A percentile compares a stretch with the other conserved stretches of the same genome.
Conservation (phyloP, 2,797 vertebrate genomes). For the Austrolebias charrua region DNA sequence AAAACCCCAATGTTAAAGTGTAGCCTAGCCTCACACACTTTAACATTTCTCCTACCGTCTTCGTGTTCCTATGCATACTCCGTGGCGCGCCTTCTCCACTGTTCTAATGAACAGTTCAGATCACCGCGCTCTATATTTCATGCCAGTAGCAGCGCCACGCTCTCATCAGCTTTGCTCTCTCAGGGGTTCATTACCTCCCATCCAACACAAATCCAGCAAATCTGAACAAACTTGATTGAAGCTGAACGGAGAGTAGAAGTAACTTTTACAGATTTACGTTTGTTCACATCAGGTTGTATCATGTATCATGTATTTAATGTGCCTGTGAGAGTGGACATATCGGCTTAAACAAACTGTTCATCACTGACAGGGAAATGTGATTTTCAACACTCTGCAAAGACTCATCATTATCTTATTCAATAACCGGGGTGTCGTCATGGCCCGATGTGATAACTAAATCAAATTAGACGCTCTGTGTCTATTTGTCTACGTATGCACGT, state of each 20-base stretch:
- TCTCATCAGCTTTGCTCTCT: slow-evolving; percentile 57
- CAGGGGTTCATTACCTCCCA: slow-evolving; percentile 65
- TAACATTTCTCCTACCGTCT: slow-evolving; percentile 46
- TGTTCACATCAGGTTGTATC: slow-evolving; percentile 32
- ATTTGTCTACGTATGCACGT: neutral
- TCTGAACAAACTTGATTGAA: slow-evolving; percentile 51
- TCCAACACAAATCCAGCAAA: slow-evolving; percentile 53
- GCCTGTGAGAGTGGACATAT: too few species aligned
- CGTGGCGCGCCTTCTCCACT: slow-evolving; percentile 31
- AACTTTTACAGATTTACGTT: slow-evolving; percentile 41
- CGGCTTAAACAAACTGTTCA: slow-evolving; percentile 48
- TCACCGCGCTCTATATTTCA: slow-evolving; percentile 71
- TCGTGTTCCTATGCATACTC: slow-evolving; percentile 35
- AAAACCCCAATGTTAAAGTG: slow-evolving; percentile 34
- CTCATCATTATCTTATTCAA: slow-evolving; percentile 65
- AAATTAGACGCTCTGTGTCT: slow-evolving; percentile 34
- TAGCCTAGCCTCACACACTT: slow-evolving; percentile 45
- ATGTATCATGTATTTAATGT: too few species aligned
- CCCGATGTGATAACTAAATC: slow-evolving; percentile 47
- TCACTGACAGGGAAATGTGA: slow-evolving; percentile 73
- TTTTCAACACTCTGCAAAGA: slow-evolving; percentile 69
- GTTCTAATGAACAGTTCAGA: slow-evolving; percentile 58
- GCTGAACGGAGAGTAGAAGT: slow-evolving; percentile 35
- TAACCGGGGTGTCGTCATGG: slow-evolving; percentile 47
- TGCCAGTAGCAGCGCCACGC: slow-evolving; percentile 38